phyloP scores from a whole-genome alignment of 2,888 invertebrate genomes.

The Aspidiotus rigidus region DNA sequence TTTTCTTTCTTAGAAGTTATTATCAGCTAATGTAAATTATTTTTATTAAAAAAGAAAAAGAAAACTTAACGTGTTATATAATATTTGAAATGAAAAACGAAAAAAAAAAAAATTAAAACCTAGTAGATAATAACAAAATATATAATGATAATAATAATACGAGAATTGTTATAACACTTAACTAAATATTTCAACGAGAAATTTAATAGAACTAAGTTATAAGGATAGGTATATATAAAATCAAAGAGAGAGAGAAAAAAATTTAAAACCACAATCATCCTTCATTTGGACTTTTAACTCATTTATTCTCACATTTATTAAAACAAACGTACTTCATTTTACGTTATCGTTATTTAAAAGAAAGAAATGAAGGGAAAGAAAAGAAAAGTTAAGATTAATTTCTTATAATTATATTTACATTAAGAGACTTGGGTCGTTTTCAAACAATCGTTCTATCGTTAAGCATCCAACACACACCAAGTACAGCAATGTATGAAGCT shows the following conservation, averaged over 20 bases:
- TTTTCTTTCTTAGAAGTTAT: neutral
- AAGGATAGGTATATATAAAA: constrained; percentile 1
- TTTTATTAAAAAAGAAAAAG: neutral
- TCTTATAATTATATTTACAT: constrained; percentile 32
- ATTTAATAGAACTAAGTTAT: no score
- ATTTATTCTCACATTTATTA: neutral
- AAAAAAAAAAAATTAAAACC: constrained; percentile 11
- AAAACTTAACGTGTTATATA: no score
- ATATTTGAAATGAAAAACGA: constrained; percentile 6
- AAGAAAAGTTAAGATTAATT: constrained; percentile 22
- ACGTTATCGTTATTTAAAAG: neutral
- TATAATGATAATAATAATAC: constrained; percentile 1
- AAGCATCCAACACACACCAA: constrained; percentile 30
- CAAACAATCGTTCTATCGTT: constrained; percentile 32
- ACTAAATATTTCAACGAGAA: no score
- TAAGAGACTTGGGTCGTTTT: constrained; percentile 34
- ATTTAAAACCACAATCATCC: neutral
- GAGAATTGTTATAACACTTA: neutral
- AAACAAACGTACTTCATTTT: neutral
- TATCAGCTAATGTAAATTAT: neutral
- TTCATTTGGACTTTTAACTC: neutral
- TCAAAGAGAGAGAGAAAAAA: constrained; percentile 18
- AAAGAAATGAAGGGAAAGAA: constrained; percentile 7
- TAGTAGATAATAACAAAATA: constrained; percentile 13
- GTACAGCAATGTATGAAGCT: constrained; percentile 12